Evolutionary conservation across 2,888 invertebrate genomes (phyloP).

Genomic region (Physocephala rufipes): DNA sequence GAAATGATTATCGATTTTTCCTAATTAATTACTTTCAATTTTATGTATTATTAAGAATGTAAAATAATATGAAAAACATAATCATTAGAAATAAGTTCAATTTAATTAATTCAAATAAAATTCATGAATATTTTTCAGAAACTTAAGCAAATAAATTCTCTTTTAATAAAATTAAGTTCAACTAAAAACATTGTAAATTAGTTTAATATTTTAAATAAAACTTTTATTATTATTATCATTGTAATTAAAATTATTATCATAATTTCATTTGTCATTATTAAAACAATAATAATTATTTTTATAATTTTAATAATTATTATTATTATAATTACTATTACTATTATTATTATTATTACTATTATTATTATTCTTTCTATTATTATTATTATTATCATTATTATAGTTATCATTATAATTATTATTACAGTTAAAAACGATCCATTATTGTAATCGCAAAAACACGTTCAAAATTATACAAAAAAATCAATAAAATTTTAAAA

Average conservation of each 20-base stretch:
- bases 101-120: background rate
- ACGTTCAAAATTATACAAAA: constrained; percentile 34
- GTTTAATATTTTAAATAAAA: constrained; percentile 1
- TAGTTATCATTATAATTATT: no score
- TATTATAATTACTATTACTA: background rate
- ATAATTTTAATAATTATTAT: constrained; percentile 1
- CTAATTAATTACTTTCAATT: background rate
- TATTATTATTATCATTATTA: background rate
- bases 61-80: background rate
- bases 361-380: constrained; percentile 1
- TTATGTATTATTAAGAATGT: background rate
- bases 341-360: no score
- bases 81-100: constrained; percentile 8
- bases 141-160: background rate
- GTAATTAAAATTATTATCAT: constrained; percentile 8
- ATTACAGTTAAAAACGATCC: constrained; percentile 7
- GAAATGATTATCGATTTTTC: background rate
- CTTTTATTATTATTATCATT: constrained; percentile 8
- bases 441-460: constrained; percentile 31
- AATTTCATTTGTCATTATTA: background rate
- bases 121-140: background rate
- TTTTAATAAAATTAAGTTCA: constrained; percentile 1
- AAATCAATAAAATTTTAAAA: constrained; percentile 33
- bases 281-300: no score
- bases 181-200: background rate